Evolutionary conservation across 2,797 vertebrate species (phyloP).

Genomic region (Bradypodion pumilum): DNA sequence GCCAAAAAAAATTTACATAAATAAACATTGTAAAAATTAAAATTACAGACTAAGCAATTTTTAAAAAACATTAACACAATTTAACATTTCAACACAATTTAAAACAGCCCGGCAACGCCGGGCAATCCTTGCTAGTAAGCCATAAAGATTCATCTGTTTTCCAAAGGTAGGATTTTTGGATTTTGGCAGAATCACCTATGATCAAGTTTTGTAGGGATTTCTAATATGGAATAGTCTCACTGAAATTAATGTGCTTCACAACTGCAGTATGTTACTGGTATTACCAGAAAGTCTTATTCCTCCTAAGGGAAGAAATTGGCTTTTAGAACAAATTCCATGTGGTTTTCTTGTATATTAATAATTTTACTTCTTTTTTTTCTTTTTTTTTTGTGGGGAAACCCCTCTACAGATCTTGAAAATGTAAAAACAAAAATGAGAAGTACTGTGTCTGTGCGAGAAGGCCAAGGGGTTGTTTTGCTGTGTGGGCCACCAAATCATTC

Average conservation of each 20-base stretch:
- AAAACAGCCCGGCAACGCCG: too few species aligned
- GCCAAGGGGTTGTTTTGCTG: conserved; percentile 92
- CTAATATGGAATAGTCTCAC: background rate
- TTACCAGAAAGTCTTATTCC: background rate
- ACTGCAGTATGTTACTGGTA: background rate
- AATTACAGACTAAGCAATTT: too few species aligned
- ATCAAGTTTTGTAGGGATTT: background rate
- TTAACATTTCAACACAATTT: too few species aligned
- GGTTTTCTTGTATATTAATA: background rate
- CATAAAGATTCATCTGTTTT: background rate
- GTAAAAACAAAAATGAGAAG: conserved; percentile 86
- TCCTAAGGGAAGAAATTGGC: background rate
- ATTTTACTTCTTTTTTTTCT: conserved; percentile 33
- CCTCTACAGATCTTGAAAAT: conserved; percentile 84
- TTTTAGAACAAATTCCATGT: background rate
- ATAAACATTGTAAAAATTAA: too few species aligned
- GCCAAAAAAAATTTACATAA: too few species aligned
- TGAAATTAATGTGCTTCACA: background rate
- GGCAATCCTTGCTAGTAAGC: too few species aligned
- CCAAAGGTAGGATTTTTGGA: background rate
- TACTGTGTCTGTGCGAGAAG: conserved; percentile 90
- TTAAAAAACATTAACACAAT: too few species aligned
- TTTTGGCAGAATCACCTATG: background rate
- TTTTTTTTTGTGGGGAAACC: conserved; percentile 33
- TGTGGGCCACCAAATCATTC: conserved; percentile 87